Base-by-base conservation (phyloP, 2,888 invertebrate genomes). In the Helobdella robusta region DNA sequence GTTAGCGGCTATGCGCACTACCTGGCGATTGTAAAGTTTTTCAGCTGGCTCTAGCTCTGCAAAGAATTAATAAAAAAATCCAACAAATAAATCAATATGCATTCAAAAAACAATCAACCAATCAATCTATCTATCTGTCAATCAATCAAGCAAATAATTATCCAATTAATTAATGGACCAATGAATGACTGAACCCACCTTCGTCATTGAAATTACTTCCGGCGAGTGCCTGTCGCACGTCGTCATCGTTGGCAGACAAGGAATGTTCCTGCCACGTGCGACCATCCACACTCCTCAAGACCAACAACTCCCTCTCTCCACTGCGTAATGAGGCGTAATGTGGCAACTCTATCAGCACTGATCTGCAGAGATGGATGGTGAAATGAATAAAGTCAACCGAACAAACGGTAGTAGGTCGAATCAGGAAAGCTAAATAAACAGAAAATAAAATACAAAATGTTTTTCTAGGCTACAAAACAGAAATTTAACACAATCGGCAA, bases 221-320 rank as follows among this genome's bases (percentile, higher is more conserved):
- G 75, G 89, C 89, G 70, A 95, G 83, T 44, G 92, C 89, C 75
- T 93, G 91, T 75, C 91, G 89, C 2, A 95, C 87, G 18, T 91
- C 88, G 74, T 94, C 92, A 75, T 93, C 92, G 25, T 92, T 89
- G 50, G 94, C 93, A 23, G 95, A 93, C 74, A 94, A 30, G 32
- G 54, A 91, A 79, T 99, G 98, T 78, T 99, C 98, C 66, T 92
- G 86, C 98, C 98, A 99, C 66, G 91, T 91, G 76, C 97, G 94
- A 8, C 98, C 98, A 78, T 98, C 95, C 80, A 98, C 97, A 5
- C 94, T 95, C 65, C 98, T 86, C 56, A 98, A 83, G 73, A 99
- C 92, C 46, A 95, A 92, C 66, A 99, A 95, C 84, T 99, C 98
- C 28, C 98, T 85, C 81, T 99, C 98, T 76, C 75, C 90, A 59